Evolutionary conservation across 1,140 invertebrate species (phyloP).

Genomic region (Monochamus saltuarius): DNA sequence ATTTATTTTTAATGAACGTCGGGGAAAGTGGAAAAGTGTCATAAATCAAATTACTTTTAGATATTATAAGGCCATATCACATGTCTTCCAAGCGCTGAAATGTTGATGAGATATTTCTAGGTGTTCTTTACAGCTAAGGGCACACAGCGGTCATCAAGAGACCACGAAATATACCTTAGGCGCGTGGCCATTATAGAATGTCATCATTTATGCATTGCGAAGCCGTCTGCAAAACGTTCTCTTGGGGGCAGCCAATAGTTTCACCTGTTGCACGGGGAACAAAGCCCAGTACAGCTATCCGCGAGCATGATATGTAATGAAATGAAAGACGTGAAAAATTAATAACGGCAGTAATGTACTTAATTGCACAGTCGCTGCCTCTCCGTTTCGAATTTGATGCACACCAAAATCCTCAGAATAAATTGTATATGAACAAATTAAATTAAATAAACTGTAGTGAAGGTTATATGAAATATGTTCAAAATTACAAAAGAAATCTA

Average conservation of each 20-base stretch:
- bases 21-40: too few relatives aligned
- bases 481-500: too few relatives aligned
- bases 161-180: slow-evolving; percentile 13
- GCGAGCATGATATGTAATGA: too few relatives aligned
- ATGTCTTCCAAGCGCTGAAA: slow-evolving; percentile 7
- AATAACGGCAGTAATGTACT: too few relatives aligned
- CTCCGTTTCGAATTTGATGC: too few relatives aligned
- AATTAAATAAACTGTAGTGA: too few relatives aligned
- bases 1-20: slow-evolving; percentile 7
- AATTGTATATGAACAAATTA: too few relatives aligned
- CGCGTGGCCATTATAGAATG: slow-evolving; percentile 7
- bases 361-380: too few relatives aligned
- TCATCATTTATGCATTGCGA: slow-evolving; percentile 18
- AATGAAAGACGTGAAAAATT: too few relatives aligned
- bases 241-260: slow-evolving; percentile 14
- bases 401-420: too few relatives aligned
- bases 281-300: too few relatives aligned
- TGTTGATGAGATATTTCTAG: slow-evolving; percentile 10
- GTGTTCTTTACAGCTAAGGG: slow-evolving; percentile 12
- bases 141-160: slow-evolving; percentile 15
- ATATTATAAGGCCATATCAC: not conserved
- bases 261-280: slow-evolving; percentile 10
- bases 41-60: slow-evolving; percentile 15
- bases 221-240: slow-evolving; percentile 17
- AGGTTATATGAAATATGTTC: too few relatives aligned